A percentile compares a stretch with the other conserved stretches of the same genome.
These are phyloP conservation scores for Ursus arctos DNA, from an alignment of 2,113 vertebrate genomes.

Conservation along the genomic window DNA sequence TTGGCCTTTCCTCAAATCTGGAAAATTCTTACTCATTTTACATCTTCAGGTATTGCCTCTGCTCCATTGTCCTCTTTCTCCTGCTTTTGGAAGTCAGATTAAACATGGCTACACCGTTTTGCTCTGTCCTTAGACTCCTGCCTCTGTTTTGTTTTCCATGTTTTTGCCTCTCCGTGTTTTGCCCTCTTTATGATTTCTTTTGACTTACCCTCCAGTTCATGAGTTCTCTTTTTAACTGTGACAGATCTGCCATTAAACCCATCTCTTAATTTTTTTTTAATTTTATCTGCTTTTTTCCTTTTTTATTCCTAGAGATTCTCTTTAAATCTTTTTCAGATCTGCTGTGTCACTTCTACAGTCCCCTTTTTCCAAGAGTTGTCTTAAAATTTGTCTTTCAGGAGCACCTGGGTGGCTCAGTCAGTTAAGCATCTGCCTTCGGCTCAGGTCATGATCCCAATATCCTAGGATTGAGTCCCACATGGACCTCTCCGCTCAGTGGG, in stretches of 20 bases:
- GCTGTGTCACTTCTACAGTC: background rate
- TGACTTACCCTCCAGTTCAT: background rate
- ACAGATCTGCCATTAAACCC: background rate
- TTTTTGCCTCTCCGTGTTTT: background rate
- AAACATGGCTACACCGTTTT: background rate
- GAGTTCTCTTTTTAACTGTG: background rate
- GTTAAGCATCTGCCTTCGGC: background rate
- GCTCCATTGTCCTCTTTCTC: background rate
- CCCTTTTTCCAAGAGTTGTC: background rate
- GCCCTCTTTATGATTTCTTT: background rate
- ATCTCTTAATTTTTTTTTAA: background rate
- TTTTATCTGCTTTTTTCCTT: background rate
- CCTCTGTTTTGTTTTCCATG: background rate
- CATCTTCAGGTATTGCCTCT: background rate
- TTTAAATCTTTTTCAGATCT: conserved; percentile 25
- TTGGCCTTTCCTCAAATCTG: background rate
- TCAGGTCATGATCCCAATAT: background rate
- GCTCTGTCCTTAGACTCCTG: background rate
- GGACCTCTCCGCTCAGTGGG: background rate
- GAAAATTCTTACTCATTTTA: background rate
- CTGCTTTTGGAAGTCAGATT: background rate
- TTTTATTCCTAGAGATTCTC: background rate
- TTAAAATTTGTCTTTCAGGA: conserved; percentile 4
- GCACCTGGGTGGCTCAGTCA: background rate
- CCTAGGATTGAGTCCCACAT: background rate